Evolutionary conservation across 2,113 vertebrate species (phyloP).

Genomic region (Bagarius yarrelli): DNA sequence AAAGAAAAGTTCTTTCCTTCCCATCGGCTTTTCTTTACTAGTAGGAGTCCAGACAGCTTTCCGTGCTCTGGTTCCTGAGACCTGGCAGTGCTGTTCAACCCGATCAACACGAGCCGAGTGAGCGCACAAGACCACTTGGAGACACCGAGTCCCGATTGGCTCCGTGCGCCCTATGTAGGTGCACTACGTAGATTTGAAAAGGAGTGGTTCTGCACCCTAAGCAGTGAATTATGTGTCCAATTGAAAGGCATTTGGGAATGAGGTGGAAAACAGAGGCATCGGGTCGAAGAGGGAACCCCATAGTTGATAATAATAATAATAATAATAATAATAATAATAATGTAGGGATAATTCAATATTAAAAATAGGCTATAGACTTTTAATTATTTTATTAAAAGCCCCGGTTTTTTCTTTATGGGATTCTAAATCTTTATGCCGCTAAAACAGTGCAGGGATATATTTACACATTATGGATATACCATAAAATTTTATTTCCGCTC

Average conservation of each 20-base stretch:
- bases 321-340: background rate
- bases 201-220: background rate
- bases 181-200: background rate
- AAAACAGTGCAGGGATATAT: background rate
- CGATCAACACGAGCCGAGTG: background rate
- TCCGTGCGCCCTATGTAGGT: background rate
- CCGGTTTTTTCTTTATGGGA: background rate
- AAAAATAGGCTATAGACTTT: too few species aligned
- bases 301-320: background rate
- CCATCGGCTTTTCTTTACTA: too few species aligned
- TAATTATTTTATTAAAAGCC: too few species aligned
- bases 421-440: background rate
- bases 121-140: conserved; percentile 33
- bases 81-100: background rate
- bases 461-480: background rate
- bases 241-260: background rate
- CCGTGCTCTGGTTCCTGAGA: background rate
- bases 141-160: background rate
- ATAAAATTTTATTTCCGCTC: background rate
- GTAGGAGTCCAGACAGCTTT: background rate
- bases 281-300: background rate
- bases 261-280: background rate
- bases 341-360: background rate
- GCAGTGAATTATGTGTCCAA: background rate
- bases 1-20: conserved; percentile 8